Percentiles rank a stretch among this genome's conserved stretches.
These are phyloP conservation scores for Craniophora ligustri DNA, from an alignment of 2,888 invertebrate genomes.

Conservation along the genomic window DNA sequence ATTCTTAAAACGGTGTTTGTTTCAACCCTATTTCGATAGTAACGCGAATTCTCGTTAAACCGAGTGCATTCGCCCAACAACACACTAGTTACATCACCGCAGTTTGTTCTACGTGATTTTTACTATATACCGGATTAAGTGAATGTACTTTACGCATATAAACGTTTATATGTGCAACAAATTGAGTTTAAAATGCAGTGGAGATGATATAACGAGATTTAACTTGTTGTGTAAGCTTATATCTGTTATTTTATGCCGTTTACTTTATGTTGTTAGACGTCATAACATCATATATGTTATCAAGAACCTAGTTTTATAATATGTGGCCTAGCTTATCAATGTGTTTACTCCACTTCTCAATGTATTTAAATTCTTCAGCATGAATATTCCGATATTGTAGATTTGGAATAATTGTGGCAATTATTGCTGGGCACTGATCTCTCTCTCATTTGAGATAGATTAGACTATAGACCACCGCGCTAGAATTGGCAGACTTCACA, in stretches of 20 bases:
- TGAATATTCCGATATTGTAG: no score
- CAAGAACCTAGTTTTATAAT: no score
- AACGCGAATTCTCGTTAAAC: constrained; percentile 29
- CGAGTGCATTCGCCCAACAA: constrained; percentile 43
- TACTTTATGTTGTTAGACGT: neutral
- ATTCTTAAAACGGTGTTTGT: no score
- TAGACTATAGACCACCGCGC: no score
- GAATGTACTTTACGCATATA: constrained; percentile 23
- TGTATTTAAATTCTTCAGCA: no score
- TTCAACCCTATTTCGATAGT: constrained; percentile 30
- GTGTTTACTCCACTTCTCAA: no score
- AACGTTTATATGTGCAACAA: constrained; percentile 41
- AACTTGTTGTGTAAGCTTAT: constrained; percentile 28
- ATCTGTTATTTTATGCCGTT: constrained; percentile 3
- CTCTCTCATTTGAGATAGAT: no score
- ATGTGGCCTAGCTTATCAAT: no score
- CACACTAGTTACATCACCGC: constrained; percentile 36
- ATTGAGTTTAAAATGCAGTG: constrained; percentile 24
- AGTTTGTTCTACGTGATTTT: constrained; percentile 35
- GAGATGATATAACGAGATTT: constrained; percentile 31
- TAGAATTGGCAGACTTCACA: no score
- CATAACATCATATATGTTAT: neutral
- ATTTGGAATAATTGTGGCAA: no score
- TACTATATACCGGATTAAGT: constrained; percentile 35
- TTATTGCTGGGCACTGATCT: no score